Evolutionary conservation across 2,797 vertebrate species (phyloP).

Genomic region (Alcedo quadribrachys): DNA sequence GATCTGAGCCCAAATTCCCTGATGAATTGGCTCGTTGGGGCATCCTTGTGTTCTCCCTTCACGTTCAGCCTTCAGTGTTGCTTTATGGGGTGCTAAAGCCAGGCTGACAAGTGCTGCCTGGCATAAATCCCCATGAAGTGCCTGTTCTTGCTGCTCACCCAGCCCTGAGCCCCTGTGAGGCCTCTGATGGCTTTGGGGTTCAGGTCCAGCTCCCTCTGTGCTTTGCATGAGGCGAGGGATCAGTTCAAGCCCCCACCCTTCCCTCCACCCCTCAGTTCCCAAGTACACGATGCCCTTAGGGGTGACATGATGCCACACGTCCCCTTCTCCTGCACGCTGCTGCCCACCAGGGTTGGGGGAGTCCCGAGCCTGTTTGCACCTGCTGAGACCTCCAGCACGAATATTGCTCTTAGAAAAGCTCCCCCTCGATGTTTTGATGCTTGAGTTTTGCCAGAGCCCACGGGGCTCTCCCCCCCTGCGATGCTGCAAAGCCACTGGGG

Average conservation of each 20-base stretch:
- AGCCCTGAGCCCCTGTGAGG: fast-evolving
- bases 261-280: fast-evolving
- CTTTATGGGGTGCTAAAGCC: not conserved
- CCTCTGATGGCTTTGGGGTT: no score
- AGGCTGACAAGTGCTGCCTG: not conserved
- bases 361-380: fast-evolving
- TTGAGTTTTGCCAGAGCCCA: not conserved
- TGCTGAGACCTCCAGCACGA: not conserved
- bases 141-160: not conserved
- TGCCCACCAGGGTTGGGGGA: not conserved
- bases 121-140: not conserved
- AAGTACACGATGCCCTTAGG: fast-evolving
- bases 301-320: fast-evolving
- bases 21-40: fast-evolving
- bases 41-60: not conserved
- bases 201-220: fast-evolving
- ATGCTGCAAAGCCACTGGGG: not conserved
- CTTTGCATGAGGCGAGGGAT: not conserved
- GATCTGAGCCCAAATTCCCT: not conserved
- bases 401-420: not conserved
- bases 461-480: not conserved
- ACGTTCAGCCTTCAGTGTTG: not conserved
- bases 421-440: not conserved
- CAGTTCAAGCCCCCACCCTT: fast-evolving
- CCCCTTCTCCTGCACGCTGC: fast-evolving